Conservation (phyloP, 1,140 invertebrate genomes). For the Zaprionus lachaisei region DNA sequence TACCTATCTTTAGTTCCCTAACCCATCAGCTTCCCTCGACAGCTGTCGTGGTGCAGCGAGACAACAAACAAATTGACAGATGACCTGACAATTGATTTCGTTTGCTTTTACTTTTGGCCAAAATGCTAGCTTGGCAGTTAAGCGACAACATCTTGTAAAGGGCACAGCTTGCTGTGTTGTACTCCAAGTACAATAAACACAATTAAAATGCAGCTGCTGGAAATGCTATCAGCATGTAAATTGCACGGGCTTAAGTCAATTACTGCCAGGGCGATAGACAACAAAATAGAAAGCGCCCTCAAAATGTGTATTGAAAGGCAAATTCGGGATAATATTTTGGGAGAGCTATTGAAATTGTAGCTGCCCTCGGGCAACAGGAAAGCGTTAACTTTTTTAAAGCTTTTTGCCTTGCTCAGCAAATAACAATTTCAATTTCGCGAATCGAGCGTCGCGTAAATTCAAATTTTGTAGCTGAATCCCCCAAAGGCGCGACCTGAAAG, state of each 20-base stretch:
- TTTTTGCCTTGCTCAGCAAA: conserved; percentile 49
- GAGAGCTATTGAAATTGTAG: conserved; percentile 4
- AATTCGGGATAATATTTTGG: conserved; percentile 16
- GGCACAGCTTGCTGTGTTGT: conserved; percentile 9
- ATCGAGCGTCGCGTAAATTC: conserved; percentile 70
- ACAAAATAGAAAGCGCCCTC: conserved; percentile 13
- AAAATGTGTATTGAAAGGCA: conserved; percentile 21
- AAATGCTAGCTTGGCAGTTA: conserved; percentile 19
- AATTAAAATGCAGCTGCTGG: conserved; percentile 77
- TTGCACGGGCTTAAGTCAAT: conserved; percentile 71
- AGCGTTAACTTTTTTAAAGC: conserved; percentile 34
- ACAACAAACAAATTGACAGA: conserved; percentile 82
- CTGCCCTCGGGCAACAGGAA: conserved; percentile 7
- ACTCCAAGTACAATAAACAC: conserved; percentile 49
- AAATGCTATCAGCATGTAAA: conserved; percentile 78
- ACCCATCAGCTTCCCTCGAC: conserved; percentile 40
- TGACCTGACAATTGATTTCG: conserved; percentile 82
- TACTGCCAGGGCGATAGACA: conserved; percentile 44
- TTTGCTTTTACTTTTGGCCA: conserved; percentile 37
- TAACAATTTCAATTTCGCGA: conserved; percentile 82
- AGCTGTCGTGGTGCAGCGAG: conserved; percentile 70
- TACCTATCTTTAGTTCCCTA: conserved; percentile 10
- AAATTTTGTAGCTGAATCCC: conserved; percentile 65
- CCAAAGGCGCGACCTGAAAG: conserved; percentile 34
- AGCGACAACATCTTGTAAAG: conserved; percentile 15